These are phyloP conservation scores for Staurois parvus DNA, from an alignment of 2,797 vertebrate genomes.

Conservation along the genomic window DNA sequence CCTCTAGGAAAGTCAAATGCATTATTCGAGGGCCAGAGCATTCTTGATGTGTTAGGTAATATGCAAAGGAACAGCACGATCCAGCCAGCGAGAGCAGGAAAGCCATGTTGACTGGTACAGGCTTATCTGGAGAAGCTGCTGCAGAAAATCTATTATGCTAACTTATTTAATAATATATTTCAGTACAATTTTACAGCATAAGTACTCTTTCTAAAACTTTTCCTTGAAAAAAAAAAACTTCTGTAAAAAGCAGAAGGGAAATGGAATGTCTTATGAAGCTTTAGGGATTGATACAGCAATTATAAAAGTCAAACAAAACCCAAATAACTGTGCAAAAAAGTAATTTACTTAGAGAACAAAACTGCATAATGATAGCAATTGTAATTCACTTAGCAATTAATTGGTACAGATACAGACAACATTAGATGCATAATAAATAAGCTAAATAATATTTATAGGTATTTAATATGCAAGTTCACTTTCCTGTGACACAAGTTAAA, in stretches of 20 bases:
- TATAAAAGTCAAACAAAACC: constrained; percentile 40
- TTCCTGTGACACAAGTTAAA: neutral
- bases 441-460: neutral
- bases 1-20: constrained; percentile 59
- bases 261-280: constrained; percentile 2
- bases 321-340: constrained; percentile 16
- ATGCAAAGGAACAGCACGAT: constrained; percentile 57
- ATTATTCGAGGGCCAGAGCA: constrained; percentile 61
- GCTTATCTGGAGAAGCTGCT: neutral
- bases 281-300: constrained; percentile 21
- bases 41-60: constrained; percentile 58
- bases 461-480: neutral
- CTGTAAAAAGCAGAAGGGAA: neutral
- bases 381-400: constrained; percentile 23
- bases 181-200: neutral
- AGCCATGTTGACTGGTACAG: neutral
- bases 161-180: constrained; percentile 18
- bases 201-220: constrained; percentile 2
- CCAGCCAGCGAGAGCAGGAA: neutral
- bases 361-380: constrained; percentile 22
- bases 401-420: neutral
- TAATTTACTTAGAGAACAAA: constrained; percentile 12
- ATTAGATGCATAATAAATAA: neutral
- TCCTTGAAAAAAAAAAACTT: neutral
- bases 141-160: neutral